These are phyloP conservation scores for Corythornis cristatus DNA, from an alignment of 2,113 vertebrate species.

Conservation along the genomic window DNA sequence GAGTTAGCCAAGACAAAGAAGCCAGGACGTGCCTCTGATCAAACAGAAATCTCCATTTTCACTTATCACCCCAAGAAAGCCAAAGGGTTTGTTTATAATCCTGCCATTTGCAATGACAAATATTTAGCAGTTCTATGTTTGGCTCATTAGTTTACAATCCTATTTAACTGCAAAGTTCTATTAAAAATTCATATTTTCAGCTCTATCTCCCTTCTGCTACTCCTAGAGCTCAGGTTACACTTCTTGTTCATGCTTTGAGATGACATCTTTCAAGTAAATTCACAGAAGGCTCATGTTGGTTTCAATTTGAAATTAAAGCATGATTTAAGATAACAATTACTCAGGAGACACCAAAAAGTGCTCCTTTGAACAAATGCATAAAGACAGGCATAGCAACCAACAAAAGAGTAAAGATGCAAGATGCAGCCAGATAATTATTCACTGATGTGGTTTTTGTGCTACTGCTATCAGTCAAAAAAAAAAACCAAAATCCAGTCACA, in stretches of 20 bases:
- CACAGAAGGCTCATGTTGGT: background rate
- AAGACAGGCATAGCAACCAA: background rate
- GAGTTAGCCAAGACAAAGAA: background rate
- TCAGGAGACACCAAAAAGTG: background rate
- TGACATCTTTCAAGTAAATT: background rate
- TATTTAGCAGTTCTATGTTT: background rate
- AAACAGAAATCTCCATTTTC: background rate
- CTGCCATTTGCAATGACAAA: background rate
- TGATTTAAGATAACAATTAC: background rate
- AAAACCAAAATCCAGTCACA: background rate
- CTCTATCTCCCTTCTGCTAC: background rate
- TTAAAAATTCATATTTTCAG: background rate
- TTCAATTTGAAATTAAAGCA: background rate
- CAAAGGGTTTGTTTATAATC: background rate
- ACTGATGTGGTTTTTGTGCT: background rate
- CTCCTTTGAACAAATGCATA: background rate
- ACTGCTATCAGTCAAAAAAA: background rate
- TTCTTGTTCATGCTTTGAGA: background rate
- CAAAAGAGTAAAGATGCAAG: background rate
- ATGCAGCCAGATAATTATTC: background rate
- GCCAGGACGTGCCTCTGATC: background rate
- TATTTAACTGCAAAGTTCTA: background rate
- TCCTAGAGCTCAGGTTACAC: background rate
- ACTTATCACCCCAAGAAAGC: background rate
- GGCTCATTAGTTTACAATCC: background rate